Percentiles rank a stretch among this genome's conserved stretches.
phyloP scores from a whole-genome alignment of 2,797 vertebrate species.

The Smutsia temminckii region DNA sequence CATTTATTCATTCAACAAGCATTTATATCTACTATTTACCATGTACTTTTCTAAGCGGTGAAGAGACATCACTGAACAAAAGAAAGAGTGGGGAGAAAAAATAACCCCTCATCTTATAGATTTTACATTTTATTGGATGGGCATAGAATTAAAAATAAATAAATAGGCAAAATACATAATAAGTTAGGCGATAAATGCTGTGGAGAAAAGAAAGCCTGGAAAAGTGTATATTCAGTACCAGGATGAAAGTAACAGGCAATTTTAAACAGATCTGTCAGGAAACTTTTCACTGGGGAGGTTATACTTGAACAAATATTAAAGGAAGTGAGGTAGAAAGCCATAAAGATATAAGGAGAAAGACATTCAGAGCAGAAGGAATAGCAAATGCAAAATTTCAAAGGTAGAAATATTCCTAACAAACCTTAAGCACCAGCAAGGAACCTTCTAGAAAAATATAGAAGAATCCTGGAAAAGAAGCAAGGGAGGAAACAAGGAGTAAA shows the following conservation, averaged over 20 bases:
- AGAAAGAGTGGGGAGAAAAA: background rate
- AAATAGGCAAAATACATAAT: background rate
- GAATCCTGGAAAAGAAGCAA: background rate
- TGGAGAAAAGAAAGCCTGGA: background rate
- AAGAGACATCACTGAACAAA: background rate
- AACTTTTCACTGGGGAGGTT: background rate
- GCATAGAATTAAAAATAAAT: background rate
- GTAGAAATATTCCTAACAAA: background rate
- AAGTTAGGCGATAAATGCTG: background rate
- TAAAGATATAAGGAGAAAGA: background rate
- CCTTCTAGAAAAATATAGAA: background rate
- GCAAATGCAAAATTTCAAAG: background rate
- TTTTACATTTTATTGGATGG: background rate
- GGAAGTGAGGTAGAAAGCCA: background rate
- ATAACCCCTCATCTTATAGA: background rate
- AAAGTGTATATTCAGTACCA: background rate
- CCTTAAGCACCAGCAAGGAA: background rate
- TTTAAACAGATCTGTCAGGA: background rate
- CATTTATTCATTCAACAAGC: background rate
- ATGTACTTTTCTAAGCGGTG: background rate
- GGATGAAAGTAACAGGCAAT: background rate
- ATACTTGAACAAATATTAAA: background rate
- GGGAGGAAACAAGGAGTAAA: background rate
- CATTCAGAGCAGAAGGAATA: background rate
- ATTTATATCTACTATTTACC: background rate